A percentile compares a stretch with the other conserved stretches of the same genome.
phyloP scores from a whole-genome alignment of 2,797 vertebrate species.

The Xyrichtys novacula region DNA sequence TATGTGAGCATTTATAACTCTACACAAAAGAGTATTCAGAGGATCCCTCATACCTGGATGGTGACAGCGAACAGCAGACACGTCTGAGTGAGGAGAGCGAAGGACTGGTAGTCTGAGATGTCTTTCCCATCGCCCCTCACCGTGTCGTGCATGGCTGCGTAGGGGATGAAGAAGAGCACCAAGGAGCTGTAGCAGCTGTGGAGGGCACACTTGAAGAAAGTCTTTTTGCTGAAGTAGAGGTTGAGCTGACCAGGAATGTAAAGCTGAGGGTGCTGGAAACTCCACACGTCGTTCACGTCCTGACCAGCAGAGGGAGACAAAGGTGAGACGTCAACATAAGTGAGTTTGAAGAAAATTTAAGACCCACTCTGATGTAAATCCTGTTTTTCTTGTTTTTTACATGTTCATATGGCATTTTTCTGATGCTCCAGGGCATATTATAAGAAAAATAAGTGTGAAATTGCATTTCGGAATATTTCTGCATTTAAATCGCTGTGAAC shows the following conservation, averaged over 20 bases:
- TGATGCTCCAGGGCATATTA: no score
- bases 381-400: no score
- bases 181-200: slow-evolving; percentile 94
- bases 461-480: no score
- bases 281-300: slow-evolving; percentile 94
- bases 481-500: no score
- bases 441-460: no score
- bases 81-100: slow-evolving; percentile 93
- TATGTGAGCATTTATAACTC: neutral
- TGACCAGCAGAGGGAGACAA: slow-evolving; percentile 69
- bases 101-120: slow-evolving; percentile 93
- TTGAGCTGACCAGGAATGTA: slow-evolving; percentile 93
- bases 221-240: slow-evolving; percentile 91
- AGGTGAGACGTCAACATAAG: neutral
- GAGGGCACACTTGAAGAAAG: slow-evolving; percentile 90
- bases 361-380: no score
- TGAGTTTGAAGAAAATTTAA: no score
- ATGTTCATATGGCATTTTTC: no score
- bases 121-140: slow-evolving; percentile 88
- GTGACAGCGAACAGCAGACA: slow-evolving; percentile 91
- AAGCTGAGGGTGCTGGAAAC: slow-evolving; percentile 90
- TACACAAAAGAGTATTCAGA: neutral
- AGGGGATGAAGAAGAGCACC: slow-evolving; percentile 96
- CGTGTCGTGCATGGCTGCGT: slow-evolving; percentile 85
- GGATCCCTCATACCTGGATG: slow-evolving; percentile 86